Evolutionary conservation across 2,113 vertebrate genomes (phyloP), one percentile per base, ranked within the genome.

Genomic region (Tupaia chinensis): DNA sequence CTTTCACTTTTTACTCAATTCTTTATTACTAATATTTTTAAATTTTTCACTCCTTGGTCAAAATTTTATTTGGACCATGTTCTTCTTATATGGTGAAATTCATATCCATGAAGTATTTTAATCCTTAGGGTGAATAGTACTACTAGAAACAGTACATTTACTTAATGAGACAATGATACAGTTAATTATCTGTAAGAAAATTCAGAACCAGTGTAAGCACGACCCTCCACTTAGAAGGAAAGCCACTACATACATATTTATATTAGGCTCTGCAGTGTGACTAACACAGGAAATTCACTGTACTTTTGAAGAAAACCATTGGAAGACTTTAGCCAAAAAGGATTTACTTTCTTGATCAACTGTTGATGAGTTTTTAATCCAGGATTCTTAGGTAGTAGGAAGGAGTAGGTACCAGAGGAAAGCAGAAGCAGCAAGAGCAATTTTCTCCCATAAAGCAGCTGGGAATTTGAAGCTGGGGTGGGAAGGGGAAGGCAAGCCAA

Each of bases 91-190:
- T 89, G 56, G 32, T 68, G 65, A 95, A 61, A 27, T 97, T 72
- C 7, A 94, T 34, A 73, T 93, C 58, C 32, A 69, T 11, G 23
- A 94, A 94, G 69, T 19, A 68, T 89, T 80, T 88, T 73, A 84
- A 88, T 91, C 96, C 7, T 73, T 78, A 83, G 27, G 83, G 87
- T 96, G 72, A 87, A 84, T 54, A 80, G 13, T 73, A 86, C 94
- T 96, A 93, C 89, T n/a, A 77, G 68, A 68, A 96, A 32, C 8
- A 96, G 53, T 92, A 69, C 29, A 92, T 95, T 97, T 96, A 92
- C 19, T 94, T 95, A 97, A 91, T 63, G 65, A 96, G 7, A 7
- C 93, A 97, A 88, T 95, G 93, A 97, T 68, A 89, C 76, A 89
- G 15, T 86, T 95, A 25, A 94, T 97, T 91, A 91, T 27, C 63